phyloP scores from a whole-genome alignment of 2,888 invertebrate genomes.

The Chorisops tibialis region DNA sequence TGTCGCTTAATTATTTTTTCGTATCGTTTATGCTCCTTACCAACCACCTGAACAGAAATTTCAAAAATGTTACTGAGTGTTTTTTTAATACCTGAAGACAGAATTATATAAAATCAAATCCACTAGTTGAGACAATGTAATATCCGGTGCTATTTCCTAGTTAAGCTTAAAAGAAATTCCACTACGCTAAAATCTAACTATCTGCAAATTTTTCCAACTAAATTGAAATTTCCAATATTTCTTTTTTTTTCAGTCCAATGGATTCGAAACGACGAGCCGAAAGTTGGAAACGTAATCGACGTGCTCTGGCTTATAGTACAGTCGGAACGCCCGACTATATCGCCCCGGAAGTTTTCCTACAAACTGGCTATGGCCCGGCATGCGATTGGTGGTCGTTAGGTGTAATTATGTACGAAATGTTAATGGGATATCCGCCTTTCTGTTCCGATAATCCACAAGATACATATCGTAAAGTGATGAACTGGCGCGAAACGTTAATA shows the following conservation, averaged over 20 bases:
- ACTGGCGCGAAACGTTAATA: slow-evolving; percentile 96
- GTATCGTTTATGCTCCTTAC: too few species aligned
- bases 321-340: slow-evolving; percentile 99
- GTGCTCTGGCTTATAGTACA: slow-evolving; percentile 90
- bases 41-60: too few species aligned
- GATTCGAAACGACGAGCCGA: slow-evolving; percentile 97
- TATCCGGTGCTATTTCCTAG: too few species aligned
- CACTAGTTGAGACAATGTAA: too few species aligned
- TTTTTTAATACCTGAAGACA: too few species aligned
- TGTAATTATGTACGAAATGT: slow-evolving; percentile 99
- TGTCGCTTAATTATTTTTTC: too few species aligned
- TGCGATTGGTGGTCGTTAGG: slow-evolving; percentile 99
- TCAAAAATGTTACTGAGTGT: too few species aligned
- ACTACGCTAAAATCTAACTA: too few species aligned
- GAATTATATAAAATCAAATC: too few species aligned
- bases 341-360: slow-evolving; percentile 97
- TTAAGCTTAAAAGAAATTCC: too few species aligned
- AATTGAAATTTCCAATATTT: too few species aligned
- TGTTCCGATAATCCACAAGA: slow-evolving; percentile 81
- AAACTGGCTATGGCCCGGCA: slow-evolving; percentile 95
- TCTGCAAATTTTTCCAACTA: too few species aligned
- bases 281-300: slow-evolving; percentile 97
- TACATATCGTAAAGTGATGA: slow-evolving; percentile 84
- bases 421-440: slow-evolving; percentile 99
- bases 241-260: slow-evolving; percentile 75